Evolutionary conservation across 2,888 invertebrate genomes (phyloP), one percentile per base, ranked within the genome.

Genomic region (Andrena praecox): DNA sequence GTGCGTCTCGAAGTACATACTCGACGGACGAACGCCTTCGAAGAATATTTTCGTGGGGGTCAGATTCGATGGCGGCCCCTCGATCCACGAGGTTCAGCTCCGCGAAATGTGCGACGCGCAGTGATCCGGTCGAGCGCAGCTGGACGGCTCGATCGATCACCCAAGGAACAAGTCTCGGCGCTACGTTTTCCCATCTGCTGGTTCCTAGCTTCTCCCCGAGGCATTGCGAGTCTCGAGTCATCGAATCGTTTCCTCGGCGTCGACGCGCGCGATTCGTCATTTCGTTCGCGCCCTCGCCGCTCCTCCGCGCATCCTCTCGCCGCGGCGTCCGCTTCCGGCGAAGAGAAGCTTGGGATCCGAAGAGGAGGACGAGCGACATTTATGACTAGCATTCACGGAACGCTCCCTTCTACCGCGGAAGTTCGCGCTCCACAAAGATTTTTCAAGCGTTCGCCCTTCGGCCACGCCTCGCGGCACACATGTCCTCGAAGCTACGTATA

Each of bases 361-460:
- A 85, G 80, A 86, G 87, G 86, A 85, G 86, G 70, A 88, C 80
- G 75, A 85, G 85, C 81, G 78, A 87, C 85, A 87, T 89, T 88
- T 91, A 89, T 93, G 93, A 93, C 93, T 93, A 93, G 93, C 90
- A 92, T 93, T 91, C 90, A 91, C 88, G 89, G 88, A 90, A 68
- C 78, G 75, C 52, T 59, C n/a, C 54, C 77, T 77, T 68, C 80
- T 12, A 29, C 27, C 35, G 16, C 33, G 72, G 62, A 84, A 77
- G 80, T 72, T 73, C 24, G 73, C 78, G 67, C 78, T 77, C 73
- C 78, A 76, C 81, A 66, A 56, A 79, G 69, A 77, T 67, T 75
- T 83, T 68, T 27, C 52, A 20, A 74, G 77, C 78, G 74, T 74
- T 82, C 70, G 78, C 42, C 77, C 56, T 64, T 69, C 31, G 29